phyloP scores from a whole-genome alignment of 2,113 vertebrate species.

The Pteronura brasiliensis region DNA sequence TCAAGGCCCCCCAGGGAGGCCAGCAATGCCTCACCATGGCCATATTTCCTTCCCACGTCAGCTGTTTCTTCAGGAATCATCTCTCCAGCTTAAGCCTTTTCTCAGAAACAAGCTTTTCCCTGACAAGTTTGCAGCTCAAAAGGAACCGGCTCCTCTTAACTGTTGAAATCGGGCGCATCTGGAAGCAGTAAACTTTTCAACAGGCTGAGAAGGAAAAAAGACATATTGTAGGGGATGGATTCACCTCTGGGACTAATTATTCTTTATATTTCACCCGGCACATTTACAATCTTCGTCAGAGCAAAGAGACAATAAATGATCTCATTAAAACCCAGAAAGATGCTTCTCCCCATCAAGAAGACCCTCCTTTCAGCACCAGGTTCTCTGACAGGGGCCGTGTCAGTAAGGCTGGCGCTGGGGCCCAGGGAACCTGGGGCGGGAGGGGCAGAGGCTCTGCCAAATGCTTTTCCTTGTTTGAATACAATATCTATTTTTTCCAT shows the following conservation, averaged over 20 bases:
- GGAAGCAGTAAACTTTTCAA: constrained; percentile 74
- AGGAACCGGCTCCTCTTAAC: constrained; percentile 19
- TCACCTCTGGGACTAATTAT: constrained; percentile 80
- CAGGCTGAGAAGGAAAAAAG: constrained; percentile 67
- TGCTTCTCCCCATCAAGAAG: constrained; percentile 62
- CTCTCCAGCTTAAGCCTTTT: neutral
- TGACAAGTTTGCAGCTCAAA: constrained; percentile 52
- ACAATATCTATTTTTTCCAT: neutral
- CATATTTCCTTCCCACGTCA: neutral
- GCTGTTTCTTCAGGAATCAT: neutral
- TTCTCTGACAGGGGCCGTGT: constrained; percentile 41
- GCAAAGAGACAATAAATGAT: constrained; percentile 80
- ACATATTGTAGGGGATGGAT: constrained; percentile 65
- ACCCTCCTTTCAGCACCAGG: constrained; percentile 66
- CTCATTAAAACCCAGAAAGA: constrained; percentile 79
- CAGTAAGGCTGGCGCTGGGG: neutral
- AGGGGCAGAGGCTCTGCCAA: neutral
- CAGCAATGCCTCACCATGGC: neutral
- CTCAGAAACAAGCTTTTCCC: constrained; percentile 50
- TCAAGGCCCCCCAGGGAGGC: neutral
- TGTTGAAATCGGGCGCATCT: constrained; percentile 68
- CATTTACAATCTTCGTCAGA: constrained; percentile 78
- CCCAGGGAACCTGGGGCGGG: neutral
- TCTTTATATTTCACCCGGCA: constrained; percentile 77
- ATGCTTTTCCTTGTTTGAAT: neutral